phyloP scores from a whole-genome alignment of 64 coral and sea anemone genomes.

The Dendrophyllia cribrosa region DNA sequence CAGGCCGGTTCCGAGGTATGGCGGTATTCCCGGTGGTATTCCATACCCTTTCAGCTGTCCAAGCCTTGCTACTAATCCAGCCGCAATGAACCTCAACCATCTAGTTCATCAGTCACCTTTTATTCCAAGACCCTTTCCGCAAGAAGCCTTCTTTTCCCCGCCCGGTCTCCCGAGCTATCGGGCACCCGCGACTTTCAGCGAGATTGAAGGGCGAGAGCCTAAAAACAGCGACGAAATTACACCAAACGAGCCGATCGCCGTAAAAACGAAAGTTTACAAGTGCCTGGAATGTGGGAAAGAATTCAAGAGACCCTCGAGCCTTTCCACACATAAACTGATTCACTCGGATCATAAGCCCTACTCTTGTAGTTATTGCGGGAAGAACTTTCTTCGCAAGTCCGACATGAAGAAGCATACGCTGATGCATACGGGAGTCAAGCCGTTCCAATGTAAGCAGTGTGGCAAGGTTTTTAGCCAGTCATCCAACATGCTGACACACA shows the following conservation, averaged over 20 bases:
- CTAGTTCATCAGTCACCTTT: constrained; percentile 2
- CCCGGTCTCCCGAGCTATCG: background rate
- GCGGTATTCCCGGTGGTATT: background rate
- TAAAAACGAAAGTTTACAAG: constrained; percentile 69
- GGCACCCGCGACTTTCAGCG: background rate
- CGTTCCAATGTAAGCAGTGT: constrained; percentile 94
- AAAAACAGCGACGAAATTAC: background rate
- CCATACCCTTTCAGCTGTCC: background rate
- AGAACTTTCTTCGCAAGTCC: constrained; percentile 91
- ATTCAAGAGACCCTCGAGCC: constrained; percentile 90
- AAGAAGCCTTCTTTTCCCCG: constrained; percentile 4
- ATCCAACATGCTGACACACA: constrained; percentile 92
- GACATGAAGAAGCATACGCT: constrained; percentile 96
- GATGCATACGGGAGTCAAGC: constrained; percentile 94
- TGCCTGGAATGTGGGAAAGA: constrained; percentile 92
- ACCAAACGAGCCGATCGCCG: background rate
- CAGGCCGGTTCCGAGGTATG: constrained; percentile 7
- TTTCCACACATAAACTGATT: constrained; percentile 89
- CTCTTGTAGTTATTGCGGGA: constrained; percentile 84
- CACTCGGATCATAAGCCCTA: constrained; percentile 96
- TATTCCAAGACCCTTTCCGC: background rate
- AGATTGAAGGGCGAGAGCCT: background rate
- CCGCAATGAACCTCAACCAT: background rate
- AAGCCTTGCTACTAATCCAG: background rate
- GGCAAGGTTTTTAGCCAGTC: constrained; percentile 96